Percentiles rank a stretch among this genome's conserved stretches.
Evolutionary conservation across 2,888 invertebrate genomes (phyloP).

Genomic region (Ypsolopha scabrella): DNA sequence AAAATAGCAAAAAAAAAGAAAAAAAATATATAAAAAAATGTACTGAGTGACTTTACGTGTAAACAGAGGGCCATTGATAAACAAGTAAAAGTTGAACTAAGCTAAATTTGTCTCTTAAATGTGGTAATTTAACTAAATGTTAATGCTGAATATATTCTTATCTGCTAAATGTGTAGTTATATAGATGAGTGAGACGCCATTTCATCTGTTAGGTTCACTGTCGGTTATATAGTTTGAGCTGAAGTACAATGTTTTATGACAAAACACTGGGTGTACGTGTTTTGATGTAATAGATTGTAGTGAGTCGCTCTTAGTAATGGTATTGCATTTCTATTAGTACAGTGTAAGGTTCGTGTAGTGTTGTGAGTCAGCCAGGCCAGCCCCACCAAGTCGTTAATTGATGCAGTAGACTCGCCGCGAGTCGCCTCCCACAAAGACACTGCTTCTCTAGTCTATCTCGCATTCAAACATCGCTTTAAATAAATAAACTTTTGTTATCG

Average conservation of each 20-base stretch:
- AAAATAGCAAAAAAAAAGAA: conserved; percentile 27
- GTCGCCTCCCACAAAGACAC: conserved; percentile 23
- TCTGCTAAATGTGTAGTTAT: conserved; percentile 56
- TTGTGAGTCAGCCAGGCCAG: conserved; percentile 35
- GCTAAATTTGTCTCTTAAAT: conserved; percentile 57
- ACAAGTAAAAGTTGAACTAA: conserved; percentile 53
- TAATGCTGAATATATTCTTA: conserved; percentile 67
- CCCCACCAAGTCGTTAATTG: conserved; percentile 61
- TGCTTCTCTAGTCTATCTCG: conserved; percentile 67
- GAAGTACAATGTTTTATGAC: background rate
- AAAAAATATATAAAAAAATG: conserved; percentile 33
- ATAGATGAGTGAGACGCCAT: conserved; percentile 51
- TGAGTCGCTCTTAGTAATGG: too few relatives aligned
- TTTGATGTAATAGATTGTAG: background rate
- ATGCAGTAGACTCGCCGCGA: conserved; percentile 67
- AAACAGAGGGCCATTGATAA: conserved; percentile 70
- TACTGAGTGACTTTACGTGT: conserved; percentile 71
- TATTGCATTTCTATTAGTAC: conserved; percentile 6
- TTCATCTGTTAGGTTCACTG: conserved; percentile 27
- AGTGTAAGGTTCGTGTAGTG: background rate
- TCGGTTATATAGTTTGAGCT: conserved; percentile 7
- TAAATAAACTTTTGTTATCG: conserved; percentile 52
- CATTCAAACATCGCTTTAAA: conserved; percentile 55
- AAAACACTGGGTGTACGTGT: background rate
- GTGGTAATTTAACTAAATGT: conserved; percentile 66